Base-by-base conservation (phyloP, 2,797 vertebrate genomes). In the Phyllotis vaccarum region DNA sequence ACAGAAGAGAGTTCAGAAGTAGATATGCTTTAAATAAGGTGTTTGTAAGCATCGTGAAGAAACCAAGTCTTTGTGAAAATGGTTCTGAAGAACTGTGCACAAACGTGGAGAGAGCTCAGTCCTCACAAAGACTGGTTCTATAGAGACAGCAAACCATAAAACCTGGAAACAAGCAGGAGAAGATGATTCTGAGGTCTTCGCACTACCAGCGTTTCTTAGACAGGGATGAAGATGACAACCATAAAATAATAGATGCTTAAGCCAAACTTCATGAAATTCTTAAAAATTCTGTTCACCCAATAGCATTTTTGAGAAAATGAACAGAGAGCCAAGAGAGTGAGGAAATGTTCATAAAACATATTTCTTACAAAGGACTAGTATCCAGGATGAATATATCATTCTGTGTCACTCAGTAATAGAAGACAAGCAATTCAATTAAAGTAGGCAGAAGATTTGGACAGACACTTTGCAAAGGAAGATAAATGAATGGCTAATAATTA, bases 401-500 rank as follows among this genome's bases (percentile, higher is more conserved):
- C 75, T 66, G 21, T 56, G 78, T 54, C 95, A 66, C 52, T 92
- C 93, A 88, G 52, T 82, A 94, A 86, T 24, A 79, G 93, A 87
- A 94, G 90, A 92, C 37, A 90, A 80, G 93, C 81, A 46, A 64
- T 46, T 27, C 52, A 90, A 86, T 78, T 94, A 94, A 96, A 91
- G 64, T 58, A 56, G 58, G 60, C 83, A 93, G 93, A 91, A 86
- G 86, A 91, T 87, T 87, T 96, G 76, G 94, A 82, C 58, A 96
- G 80, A 88, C 62, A 75, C 7, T 86, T 86, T 40, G 80, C 56
- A 66, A 72, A 88, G 81, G 75, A 88, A 87, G 91, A 93, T 82
- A 90, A 96, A 76, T 94, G 88, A 86, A 72, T 58, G n/a, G 10
- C 70, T 86, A 86, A 70, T 96, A 89, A 92, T 90, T 56, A 89